Evolutionary conservation across 1,140 invertebrate genomes (phyloP).

Genomic region (Drosophila kikkawai): DNA sequence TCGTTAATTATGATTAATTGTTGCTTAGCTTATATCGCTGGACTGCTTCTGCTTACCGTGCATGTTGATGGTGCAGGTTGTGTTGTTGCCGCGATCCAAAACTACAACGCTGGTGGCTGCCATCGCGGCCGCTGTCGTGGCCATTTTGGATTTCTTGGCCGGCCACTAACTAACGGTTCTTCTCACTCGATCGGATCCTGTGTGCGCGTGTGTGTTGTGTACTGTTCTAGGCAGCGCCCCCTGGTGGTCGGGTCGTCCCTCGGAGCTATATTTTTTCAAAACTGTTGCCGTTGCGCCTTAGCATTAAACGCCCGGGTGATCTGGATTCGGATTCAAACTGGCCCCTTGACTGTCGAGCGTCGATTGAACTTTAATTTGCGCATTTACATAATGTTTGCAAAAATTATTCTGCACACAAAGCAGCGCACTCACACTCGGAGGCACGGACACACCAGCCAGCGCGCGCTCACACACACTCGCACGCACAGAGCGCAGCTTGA

Average conservation of each 20-base stretch:
- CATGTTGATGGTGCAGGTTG: conserved; percentile 97
- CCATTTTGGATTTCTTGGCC: conserved; percentile 57
- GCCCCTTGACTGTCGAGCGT: conserved; percentile 23
- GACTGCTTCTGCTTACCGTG: conserved; percentile 89
- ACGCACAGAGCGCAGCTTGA: conserved; percentile 67
- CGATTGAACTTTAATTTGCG: conserved; percentile 72
- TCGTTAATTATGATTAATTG: conserved; percentile 82
- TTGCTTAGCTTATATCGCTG: conserved; percentile 6
- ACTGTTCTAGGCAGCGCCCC: conserved; percentile 22
- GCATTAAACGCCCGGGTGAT: conserved; percentile 44
- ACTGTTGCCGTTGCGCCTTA: conserved; percentile 37
- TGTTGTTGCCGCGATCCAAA: conserved; percentile 97
- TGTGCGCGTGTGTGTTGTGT: conserved; percentile 1
- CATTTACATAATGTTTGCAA: conserved; percentile 72
- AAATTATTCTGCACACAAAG: conserved; percentile 75
- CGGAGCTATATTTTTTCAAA: conserved; percentile 20
- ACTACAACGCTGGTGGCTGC: conserved; percentile 96
- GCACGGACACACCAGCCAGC: conserved; percentile 27
- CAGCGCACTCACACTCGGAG: conserved; percentile 44
- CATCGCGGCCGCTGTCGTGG: conserved; percentile 87
- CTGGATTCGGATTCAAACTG: conserved; percentile 39
- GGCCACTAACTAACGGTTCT: conserved; percentile 60
- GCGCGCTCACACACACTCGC: conserved; percentile 45
- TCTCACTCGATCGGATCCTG: conserved; percentile 23
- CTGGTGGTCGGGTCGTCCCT: conserved; percentile 22